Evolutionary conservation across 2,888 invertebrate species (phyloP), one percentile per base, ranked within the genome.

Genomic region (Osmoderma eremita): DNA sequence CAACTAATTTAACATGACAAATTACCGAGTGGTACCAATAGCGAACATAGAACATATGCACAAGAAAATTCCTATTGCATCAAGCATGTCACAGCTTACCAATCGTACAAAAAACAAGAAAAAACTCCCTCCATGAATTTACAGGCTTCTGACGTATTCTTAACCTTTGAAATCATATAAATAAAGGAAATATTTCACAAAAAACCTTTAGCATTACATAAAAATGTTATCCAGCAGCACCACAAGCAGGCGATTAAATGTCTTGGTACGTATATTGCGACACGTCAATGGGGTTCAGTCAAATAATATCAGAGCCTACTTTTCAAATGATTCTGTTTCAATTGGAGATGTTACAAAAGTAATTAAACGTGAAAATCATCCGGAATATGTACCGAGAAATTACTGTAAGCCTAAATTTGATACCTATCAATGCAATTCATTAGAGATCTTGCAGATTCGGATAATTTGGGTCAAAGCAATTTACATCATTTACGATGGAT

Each of bases 401-500:
- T 94, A 92, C 79, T 84, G 93, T 94, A 85, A 90, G 90, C 87
- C 69, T 62, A 64, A 36, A 72, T 48, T 17, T 54, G 18, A 41
- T n/a, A 41, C 64, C 63, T 39, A 50, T 20, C 38, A 48, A 50
- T 24, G 2, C 49, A 67, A 17, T 49, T 8, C 56, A 63, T 12
- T 20, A 49, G n/a, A 22, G 17, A 58, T 50, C 30, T 75, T 79
- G 76, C 84, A 79, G 89, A 90, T 74, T 79, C 85, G 13, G 85
- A 87, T 65, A 82, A 86, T 58, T 77, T 89, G 62, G 86, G 88
- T 15, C 95, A 95, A 82, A 90, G 90, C 67, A 87, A 88, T 0
- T 82, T 95, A 3, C 87, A 90, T 69, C 93, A 96, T 80, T 83
- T 98, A 74, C 87, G 93, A 87, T 98, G 98, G 98, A 95, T 98